These are phyloP conservation scores for Microcebus lehilahytsara DNA, from an alignment of 2,113 vertebrate species.

Conservation along the genomic window DNA sequence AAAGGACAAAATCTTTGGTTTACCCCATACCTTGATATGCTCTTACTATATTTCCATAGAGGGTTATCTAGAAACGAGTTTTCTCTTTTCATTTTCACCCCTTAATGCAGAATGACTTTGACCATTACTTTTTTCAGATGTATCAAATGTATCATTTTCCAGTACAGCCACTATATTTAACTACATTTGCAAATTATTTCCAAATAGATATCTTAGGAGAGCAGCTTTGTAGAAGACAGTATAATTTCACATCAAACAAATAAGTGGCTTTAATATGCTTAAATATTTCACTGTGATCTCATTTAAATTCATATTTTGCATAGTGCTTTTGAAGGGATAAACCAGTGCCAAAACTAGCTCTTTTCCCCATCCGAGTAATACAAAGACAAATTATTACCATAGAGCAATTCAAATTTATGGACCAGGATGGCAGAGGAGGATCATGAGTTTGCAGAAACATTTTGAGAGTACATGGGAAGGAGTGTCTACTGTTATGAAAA, in stretches of 20 bases:
- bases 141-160: background rate
- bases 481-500: background rate
- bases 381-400: background rate
- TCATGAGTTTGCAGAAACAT: background rate
- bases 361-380: background rate
- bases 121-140: background rate
- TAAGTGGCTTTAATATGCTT: background rate
- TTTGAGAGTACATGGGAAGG: background rate
- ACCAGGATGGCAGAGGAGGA: background rate
- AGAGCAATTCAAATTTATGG: background rate
- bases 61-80: background rate
- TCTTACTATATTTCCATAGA: background rate
- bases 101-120: background rate
- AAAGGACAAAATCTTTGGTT: background rate
- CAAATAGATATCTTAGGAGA: background rate
- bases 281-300: background rate
- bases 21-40: background rate
- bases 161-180: background rate
- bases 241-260: background rate
- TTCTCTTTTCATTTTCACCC: background rate
- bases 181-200: background rate
- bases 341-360: background rate
- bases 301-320: background rate
- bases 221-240: background rate
- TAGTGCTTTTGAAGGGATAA: background rate